A percentile compares a stretch with the other conserved stretches of the same genome.
These are phyloP conservation scores for Tupaia tana DNA, from an alignment of 2,113 vertebrate genomes.

Conservation along the genomic window DNA sequence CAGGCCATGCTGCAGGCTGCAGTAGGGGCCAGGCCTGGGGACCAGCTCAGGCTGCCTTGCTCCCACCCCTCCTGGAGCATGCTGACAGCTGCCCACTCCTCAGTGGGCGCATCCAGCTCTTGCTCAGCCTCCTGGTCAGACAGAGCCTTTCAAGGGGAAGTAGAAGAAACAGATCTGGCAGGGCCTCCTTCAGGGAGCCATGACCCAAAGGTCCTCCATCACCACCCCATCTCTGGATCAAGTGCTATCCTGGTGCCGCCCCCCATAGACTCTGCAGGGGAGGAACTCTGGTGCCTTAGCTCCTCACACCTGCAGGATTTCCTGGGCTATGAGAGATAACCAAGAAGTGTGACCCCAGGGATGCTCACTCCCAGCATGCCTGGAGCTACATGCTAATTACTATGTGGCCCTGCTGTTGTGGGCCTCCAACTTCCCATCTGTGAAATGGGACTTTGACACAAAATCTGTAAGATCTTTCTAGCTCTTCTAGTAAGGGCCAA, in stretches of 20 bases:
- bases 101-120: not conserved
- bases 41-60: too few relatives aligned
- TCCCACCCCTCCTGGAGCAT: not conserved
- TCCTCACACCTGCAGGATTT: not conserved
- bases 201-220: fast-evolving
- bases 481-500: not conserved
- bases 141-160: not conserved
- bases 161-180: not conserved
- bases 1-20: fast-evolving
- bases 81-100: not conserved
- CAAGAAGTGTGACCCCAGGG: not conserved
- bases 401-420: not conserved
- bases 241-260: not conserved
- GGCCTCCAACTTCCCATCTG: not conserved
- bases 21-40: not conserved
- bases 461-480: not conserved
- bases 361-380: too few relatives aligned
- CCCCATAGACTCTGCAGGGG: not conserved
- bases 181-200: not conserved
- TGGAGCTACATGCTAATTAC: not conserved
- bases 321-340: not conserved
- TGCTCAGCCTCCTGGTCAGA: not conserved
- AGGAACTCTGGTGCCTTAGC: too few relatives aligned
- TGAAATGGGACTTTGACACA: not conserved
- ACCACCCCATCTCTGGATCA: too few relatives aligned